A percentile compares a stretch with the other conserved stretches of the same genome.
These are phyloP conservation scores for Bryconaethiops microstoma DNA, from an alignment of 2,797 vertebrate species.

Conservation along the genomic window DNA sequence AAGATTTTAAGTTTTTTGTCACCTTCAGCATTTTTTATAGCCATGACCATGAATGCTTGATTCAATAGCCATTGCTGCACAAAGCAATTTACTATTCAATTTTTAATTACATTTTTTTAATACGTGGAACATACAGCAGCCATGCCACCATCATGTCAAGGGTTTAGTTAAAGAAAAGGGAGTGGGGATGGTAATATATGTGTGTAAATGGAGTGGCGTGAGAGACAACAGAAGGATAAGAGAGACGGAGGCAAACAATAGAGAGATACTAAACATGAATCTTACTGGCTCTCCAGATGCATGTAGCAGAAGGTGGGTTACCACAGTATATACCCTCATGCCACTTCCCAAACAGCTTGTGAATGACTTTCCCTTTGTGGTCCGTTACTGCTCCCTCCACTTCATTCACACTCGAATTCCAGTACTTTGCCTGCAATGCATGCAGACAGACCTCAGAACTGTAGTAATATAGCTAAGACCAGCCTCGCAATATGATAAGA, in stretches of 20 bases:
- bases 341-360: conserved; percentile 94
- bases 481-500: background rate
- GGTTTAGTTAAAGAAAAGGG: background rate
- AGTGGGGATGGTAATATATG: too few species aligned
- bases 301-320: conserved; percentile 83
- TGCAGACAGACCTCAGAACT: background rate
- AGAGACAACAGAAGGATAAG: background rate
- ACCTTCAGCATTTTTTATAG: too few species aligned
- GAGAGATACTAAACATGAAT: conserved; percentile 16
- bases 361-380: conserved; percentile 85
- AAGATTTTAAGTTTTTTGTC: background rate
- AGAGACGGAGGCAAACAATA: background rate
- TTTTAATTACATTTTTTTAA: too few species aligned
- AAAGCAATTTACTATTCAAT: background rate
- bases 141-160: background rate
- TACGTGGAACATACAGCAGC: background rate
- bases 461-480: background rate
- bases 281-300: conserved; percentile 96
- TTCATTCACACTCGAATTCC: conserved; percentile 93
- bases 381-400: conserved; percentile 90
- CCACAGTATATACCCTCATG: conserved; percentile 91
- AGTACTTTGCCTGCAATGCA: conserved; percentile 88
- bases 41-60: too few species aligned
- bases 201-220: background rate
- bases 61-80: too few species aligned